Base-by-base conservation (phyloP, 2,113 vertebrate species). In the Cynopterus brachyotis region DNA sequence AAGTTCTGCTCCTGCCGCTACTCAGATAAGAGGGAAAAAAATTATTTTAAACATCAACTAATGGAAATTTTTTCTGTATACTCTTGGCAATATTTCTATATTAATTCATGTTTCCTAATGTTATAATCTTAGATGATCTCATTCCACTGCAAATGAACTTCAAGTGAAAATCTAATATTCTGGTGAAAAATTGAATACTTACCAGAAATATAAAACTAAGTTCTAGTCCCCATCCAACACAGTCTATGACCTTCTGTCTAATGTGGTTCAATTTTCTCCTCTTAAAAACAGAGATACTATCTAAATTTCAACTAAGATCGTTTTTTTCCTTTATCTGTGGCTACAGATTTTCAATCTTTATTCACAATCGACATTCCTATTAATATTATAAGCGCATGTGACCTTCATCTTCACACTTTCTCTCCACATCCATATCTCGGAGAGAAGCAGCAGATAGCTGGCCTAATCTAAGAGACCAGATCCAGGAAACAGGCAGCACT, bases 281-380 rank as follows among this genome's bases (percentile, higher is more conserved):
- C 88, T 97, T 96, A 96, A 96, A 97, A 94, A 92, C 37, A 81
- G 45, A 95, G 97, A 97, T 97, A 97, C 32, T 91, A 97, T 96
- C 96, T 97, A 97, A 97, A 97, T 95, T 97, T 88, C 94, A 95
- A 67, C 79, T 82, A 89, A 81, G 95, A 95, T 70, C 19, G 40
- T 40, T 95, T 96, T 94, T 90, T 93, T 50, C 92, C 92, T 92
- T 96, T 97, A 98, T 97, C 95, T 97, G 70, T 69, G 96, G 90
- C 26, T 66, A 96, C 95, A 97, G 95, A 92, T 95, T 95, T 97
- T 94, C 96, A 96, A 97, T 97, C 97, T 97, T 59, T 83, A 81
- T 87, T 97, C 85, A 89, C 94, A 97, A 94, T 93, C 94, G 88
- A 96, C 72, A 96, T 94, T 97, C 57, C 96, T 91, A 94, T 97